These are phyloP conservation scores for Ophion costatus DNA, from an alignment of 2,888 invertebrate species.

Conservation along the genomic window DNA sequence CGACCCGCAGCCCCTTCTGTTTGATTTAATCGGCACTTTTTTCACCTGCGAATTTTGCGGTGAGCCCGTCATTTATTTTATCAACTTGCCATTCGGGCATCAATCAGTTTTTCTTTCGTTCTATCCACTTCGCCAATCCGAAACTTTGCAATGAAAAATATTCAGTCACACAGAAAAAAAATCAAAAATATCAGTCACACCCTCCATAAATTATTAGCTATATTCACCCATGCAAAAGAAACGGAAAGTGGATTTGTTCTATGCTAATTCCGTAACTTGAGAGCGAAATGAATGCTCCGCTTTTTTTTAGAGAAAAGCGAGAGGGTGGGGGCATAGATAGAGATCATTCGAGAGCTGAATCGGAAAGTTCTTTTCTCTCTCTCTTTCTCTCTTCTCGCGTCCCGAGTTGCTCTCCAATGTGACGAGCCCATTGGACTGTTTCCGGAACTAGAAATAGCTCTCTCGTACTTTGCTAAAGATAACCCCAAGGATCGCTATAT, in stretches of 20 bases:
- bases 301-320: not conserved
- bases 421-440: conserved; percentile 57
- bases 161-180: too few relatives aligned
- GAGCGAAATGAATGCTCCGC: not conserved
- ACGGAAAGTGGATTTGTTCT: not conserved
- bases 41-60: not conserved
- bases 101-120: not conserved
- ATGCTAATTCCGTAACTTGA: not conserved
- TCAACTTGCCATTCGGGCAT: conserved; percentile 13
- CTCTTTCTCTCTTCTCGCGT: conserved; percentile 29
- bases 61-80: conserved; percentile 22
- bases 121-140: not conserved
- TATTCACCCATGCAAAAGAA: not conserved
- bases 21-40: conserved; percentile 42
- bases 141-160: not conserved
- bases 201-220: not conserved
- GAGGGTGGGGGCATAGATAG: not conserved
- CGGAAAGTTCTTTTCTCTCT: conserved; percentile 46
- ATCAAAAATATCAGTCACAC: not conserved
- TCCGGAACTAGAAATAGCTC: conserved; percentile 54
- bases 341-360: not conserved
- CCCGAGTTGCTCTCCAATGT: conserved; percentile 20
- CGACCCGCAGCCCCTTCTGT: conserved; percentile 9
- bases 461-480: conserved; percentile 54
- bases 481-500: conserved; percentile 34